A percentile compares a stretch with the other conserved stretches of the same genome.
Evolutionary conservation across 2,113 vertebrate genomes (phyloP).

Genomic region (Aleadryas rufinucha): DNA sequence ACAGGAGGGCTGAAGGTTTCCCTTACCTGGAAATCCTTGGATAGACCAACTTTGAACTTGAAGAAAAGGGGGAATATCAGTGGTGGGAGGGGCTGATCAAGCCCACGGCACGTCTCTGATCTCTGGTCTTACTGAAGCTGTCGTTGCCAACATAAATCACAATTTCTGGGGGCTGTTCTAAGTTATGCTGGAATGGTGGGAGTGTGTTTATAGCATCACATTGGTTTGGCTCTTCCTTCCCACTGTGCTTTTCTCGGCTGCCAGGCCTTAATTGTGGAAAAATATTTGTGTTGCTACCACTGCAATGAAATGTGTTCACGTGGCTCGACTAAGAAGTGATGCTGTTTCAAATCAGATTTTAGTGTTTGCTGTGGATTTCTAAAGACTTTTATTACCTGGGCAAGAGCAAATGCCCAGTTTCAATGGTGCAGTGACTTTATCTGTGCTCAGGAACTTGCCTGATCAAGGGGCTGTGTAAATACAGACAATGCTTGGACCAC

Average conservation of each 20-base stretch:
- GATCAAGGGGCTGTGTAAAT: background rate
- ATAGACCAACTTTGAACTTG: background rate
- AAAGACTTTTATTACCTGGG: background rate
- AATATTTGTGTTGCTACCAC: background rate
- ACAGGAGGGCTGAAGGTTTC: background rate
- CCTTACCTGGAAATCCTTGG: background rate
- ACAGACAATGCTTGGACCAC: background rate
- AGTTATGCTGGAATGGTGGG: background rate
- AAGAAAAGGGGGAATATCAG: background rate
- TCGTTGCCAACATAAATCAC: background rate
- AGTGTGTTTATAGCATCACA: background rate
- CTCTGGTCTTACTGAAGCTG: background rate
- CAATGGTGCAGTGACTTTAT: background rate
- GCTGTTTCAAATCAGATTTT: background rate
- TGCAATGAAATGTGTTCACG: background rate
- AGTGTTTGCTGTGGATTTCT: background rate
- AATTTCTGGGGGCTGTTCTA: background rate
- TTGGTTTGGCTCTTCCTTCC: conserved; percentile 28
- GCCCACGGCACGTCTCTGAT: background rate
- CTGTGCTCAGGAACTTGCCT: background rate
- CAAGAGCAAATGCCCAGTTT: background rate
- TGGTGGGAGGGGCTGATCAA: background rate
- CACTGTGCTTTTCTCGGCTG: background rate
- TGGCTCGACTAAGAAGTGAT: background rate
- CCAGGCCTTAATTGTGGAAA: conserved; percentile 14